Evolutionary conservation across 2,113 vertebrate species (phyloP).

Genomic region (Protomyctophum bolini): DNA sequence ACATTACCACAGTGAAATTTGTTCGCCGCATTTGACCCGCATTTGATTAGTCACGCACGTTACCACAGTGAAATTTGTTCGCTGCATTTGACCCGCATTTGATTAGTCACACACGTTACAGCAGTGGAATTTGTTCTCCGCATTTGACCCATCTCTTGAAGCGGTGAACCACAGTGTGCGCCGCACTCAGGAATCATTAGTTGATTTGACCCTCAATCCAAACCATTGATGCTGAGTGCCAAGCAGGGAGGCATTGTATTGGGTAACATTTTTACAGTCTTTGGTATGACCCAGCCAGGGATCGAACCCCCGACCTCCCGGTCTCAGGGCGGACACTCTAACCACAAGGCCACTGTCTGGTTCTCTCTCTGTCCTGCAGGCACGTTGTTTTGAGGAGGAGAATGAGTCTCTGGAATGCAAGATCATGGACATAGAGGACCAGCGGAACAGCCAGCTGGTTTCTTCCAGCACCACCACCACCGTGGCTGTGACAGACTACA

Average conservation of each 20-base stretch:
- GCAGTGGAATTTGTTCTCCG: not conserved
- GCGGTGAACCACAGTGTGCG: too few relatives aligned
- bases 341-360: too few relatives aligned
- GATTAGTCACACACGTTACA: not conserved
- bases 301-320: too few relatives aligned
- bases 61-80: not conserved
- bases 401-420: slow-evolving; percentile 74
- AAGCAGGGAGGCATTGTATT: too few relatives aligned
- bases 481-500: slow-evolving; percentile 36
- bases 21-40: not conserved
- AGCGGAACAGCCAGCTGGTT: slow-evolving; percentile 10
- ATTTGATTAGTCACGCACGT: too few relatives aligned
- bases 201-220: too few relatives aligned
- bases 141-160: too few relatives aligned
- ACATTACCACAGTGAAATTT: not conserved
- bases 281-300: too few relatives aligned
- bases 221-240: too few relatives aligned
- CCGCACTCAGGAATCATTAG: too few relatives aligned
- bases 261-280: too few relatives aligned
- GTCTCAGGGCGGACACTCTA: too few relatives aligned
- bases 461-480: slow-evolving; percentile 12
- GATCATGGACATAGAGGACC: slow-evolving; percentile 64
- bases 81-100: not conserved
- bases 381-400: slow-evolving; percentile 72
- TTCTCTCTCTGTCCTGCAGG: slow-evolving; percentile 52